Evolutionary conservation across 2,113 vertebrate species (phyloP).

Genomic region (Willisornis vidua): DNA sequence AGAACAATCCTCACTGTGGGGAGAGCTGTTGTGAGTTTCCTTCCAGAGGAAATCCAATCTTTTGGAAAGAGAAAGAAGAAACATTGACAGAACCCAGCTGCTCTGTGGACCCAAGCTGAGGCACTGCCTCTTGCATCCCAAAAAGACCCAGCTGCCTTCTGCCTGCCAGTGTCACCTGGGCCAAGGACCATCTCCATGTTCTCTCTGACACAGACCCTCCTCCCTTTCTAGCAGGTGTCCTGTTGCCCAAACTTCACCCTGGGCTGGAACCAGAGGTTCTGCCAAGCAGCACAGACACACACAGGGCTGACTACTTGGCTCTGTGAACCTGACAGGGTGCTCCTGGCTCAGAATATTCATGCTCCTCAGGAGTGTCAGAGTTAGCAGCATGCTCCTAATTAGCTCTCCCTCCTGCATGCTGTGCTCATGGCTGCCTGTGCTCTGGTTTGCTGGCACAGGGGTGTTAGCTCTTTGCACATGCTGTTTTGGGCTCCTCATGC

Average conservation of each 20-base stretch:
- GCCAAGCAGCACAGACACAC: not conserved
- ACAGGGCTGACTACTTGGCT: not conserved
- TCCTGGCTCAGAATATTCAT: not conserved
- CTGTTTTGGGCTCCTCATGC: not conserved
- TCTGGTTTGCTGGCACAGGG: not conserved
- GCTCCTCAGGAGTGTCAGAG: not conserved
- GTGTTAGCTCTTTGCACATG: not conserved
- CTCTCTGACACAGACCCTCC: not conserved
- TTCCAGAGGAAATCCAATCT: not conserved
- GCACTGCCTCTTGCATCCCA: not conserved
- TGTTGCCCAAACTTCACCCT: not conserved
- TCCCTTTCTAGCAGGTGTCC: not conserved
- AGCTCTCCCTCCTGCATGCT: not conserved
- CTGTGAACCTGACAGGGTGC: accelerated
- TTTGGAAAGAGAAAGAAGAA: not conserved
- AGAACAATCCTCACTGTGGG: not conserved
- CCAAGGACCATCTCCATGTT: not conserved
- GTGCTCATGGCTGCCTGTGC: not conserved
- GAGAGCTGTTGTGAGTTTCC: not conserved
- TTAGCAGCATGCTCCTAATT: not conserved
- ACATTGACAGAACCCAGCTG: not conserved
- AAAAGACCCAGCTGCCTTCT: not conserved
- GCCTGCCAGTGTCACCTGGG: accelerated
- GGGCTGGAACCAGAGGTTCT: not conserved
- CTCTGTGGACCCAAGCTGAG: not conserved